These are phyloP conservation scores for Linnaemya tessellans DNA, from an alignment of 2,888 invertebrate species.

Conservation along the genomic window DNA sequence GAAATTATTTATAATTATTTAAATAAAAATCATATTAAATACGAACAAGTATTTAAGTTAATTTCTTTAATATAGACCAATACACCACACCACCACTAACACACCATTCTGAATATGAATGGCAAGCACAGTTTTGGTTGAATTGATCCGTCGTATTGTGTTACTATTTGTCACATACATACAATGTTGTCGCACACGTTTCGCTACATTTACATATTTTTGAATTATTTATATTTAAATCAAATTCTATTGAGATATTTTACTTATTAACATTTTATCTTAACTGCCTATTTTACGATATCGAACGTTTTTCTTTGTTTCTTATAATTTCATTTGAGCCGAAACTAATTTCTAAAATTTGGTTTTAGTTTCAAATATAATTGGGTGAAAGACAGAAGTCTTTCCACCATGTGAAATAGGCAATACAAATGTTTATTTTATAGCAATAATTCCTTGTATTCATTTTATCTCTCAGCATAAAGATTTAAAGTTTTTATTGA, in stretches of 20 bases:
- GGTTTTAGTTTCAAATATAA: no score
- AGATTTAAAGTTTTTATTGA: no score
- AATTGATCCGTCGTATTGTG: not conserved
- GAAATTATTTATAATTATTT: slow-evolving; percentile 19
- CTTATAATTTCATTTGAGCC: no score
- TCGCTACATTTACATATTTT: slow-evolving; percentile 55
- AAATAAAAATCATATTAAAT: not conserved
- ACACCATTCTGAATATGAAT: not conserved
- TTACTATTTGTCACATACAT: not conserved
- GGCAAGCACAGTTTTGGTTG: not conserved
- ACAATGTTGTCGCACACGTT: slow-evolving; percentile 45
- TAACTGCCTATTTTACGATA: no score
- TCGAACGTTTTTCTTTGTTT: no score
- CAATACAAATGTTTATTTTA: no score
- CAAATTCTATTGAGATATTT: not conserved
- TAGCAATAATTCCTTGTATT: no score
- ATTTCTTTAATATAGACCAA: slow-evolving; percentile 14
- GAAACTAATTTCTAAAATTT: no score
- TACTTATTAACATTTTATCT: no score
- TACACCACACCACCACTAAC: not conserved
- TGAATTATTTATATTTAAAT: slow-evolving; percentile 31
- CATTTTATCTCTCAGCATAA: no score
- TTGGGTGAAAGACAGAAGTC: no score
- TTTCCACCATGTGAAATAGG: no score
- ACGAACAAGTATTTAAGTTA: slow-evolving; percentile 20